These are phyloP conservation scores for Pipistrellus pygmaeus DNA, from an alignment of 2,797 vertebrate genomes.

Conservation along the genomic window DNA sequence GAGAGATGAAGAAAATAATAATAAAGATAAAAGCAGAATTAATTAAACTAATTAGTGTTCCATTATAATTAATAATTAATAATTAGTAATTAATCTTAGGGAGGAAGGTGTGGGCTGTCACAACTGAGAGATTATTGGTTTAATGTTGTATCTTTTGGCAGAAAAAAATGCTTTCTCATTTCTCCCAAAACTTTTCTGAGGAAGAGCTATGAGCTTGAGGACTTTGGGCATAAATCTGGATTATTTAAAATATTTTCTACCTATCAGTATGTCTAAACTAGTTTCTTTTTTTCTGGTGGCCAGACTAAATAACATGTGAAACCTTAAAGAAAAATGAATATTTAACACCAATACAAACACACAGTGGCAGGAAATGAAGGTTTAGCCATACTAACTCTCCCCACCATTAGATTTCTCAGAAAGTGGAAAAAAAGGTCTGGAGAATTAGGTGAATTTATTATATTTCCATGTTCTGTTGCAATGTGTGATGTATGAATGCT, in stretches of 20 bases:
- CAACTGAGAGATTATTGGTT: background rate
- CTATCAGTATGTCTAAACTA: conserved; percentile 73
- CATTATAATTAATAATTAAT: background rate
- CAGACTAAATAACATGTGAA: conserved; percentile 73
- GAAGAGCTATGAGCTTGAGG: conserved; percentile 8
- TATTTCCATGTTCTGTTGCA: background rate
- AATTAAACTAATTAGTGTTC: background rate
- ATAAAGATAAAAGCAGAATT: background rate
- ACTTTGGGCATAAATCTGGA: conserved; percentile 68
- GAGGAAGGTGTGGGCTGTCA: background rate
- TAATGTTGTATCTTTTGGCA: background rate
- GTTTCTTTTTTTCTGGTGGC: conserved; percentile 76
- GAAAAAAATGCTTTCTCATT: conserved; percentile 48
- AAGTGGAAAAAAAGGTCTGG: background rate
- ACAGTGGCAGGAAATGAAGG: conserved; percentile 69
- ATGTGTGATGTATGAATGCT: background rate
- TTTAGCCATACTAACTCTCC: background rate
- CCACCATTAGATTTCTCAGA: background rate
- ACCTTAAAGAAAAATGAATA: conserved; percentile 74
- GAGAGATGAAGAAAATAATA: conserved; percentile 1
- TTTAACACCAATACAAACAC: conserved; percentile 80
- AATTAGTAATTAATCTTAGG: conserved; percentile 13
- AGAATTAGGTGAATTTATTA: background rate
- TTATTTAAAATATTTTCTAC: conserved; percentile 75
- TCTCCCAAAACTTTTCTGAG: background rate